Conservation (phyloP, 2,113 vertebrate species). For the Grus americana region DNA sequence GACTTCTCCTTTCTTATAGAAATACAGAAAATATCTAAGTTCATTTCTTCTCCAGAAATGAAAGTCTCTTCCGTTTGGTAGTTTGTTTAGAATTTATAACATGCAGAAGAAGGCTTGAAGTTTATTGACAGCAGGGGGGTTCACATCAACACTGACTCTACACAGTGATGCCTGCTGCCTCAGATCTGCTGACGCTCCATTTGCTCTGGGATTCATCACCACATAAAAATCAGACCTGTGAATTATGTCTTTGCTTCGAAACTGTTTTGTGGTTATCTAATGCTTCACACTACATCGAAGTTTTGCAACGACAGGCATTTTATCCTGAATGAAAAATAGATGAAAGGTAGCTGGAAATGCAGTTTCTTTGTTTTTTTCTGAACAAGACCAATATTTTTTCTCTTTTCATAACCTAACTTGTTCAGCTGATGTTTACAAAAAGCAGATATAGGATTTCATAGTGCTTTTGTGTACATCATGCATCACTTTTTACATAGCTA, state of each 20-base stretch:
- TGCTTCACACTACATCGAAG: background rate
- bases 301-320: background rate
- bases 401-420: background rate
- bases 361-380: background rate
- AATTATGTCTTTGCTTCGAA: slow-evolving; percentile 4
- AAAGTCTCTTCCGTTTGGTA: background rate
- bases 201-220: background rate
- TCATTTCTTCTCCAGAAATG: background rate
- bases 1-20: background rate
- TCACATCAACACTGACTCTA: background rate
- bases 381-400: background rate
- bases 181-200: background rate
- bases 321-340: background rate
- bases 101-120: background rate
- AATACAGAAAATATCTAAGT: background rate
- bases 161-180: background rate
- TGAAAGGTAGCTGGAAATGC: background rate
- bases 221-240: background rate
- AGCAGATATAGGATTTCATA: background rate
- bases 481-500: background rate
- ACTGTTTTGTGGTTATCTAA: background rate
- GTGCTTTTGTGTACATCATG: background rate
- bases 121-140: background rate
- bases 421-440: background rate
- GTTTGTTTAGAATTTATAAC: background rate